Conservation (phyloP, 2,797 vertebrate genomes). For the Rousettus madagascariensis region DNA sequence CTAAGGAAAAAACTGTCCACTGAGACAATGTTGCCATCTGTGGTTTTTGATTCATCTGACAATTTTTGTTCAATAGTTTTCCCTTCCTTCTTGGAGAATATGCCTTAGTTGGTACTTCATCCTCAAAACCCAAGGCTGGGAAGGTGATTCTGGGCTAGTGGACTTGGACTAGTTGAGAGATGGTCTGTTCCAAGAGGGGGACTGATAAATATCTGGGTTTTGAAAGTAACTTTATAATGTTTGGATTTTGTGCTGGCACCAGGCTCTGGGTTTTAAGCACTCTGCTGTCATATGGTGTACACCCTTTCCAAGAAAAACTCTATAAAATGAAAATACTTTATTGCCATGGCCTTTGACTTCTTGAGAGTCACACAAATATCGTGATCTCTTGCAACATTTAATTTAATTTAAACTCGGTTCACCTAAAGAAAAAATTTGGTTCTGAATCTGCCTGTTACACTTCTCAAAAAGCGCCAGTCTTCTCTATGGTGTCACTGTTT, state of each 20-base stretch:
- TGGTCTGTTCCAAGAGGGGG: constrained; percentile 33
- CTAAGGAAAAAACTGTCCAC: neutral
- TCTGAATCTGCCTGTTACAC: constrained; percentile 50
- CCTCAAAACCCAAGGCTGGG: neutral
- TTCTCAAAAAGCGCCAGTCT: constrained; percentile 52
- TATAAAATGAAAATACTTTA: constrained; percentile 79
- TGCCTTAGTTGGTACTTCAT: neutral
- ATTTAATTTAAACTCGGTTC: constrained; percentile 74
- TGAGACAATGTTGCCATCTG: neutral
- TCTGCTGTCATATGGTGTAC: constrained; percentile 68
- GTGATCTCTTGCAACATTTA: constrained; percentile 75
- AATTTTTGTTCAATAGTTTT: neutral
- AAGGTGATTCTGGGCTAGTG: constrained; percentile 14
- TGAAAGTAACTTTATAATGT: constrained; percentile 73
- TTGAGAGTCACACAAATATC: constrained; percentile 74
- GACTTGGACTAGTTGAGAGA: neutral
- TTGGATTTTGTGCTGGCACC: constrained; percentile 71
- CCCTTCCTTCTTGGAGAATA: neutral
- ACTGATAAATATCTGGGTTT: constrained; percentile 71
- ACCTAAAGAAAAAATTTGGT: constrained; percentile 71
- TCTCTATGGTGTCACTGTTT: constrained; percentile 53
- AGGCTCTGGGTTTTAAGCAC: constrained; percentile 58
- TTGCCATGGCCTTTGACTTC: constrained; percentile 64
- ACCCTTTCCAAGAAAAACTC: constrained; percentile 82
- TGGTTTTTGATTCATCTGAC: constrained; percentile 5